Percentiles rank a stretch among this genome's conserved stretches.
phyloP scores from a whole-genome alignment of 1,140 invertebrate genomes.

The Drosophila grimshawi region DNA sequence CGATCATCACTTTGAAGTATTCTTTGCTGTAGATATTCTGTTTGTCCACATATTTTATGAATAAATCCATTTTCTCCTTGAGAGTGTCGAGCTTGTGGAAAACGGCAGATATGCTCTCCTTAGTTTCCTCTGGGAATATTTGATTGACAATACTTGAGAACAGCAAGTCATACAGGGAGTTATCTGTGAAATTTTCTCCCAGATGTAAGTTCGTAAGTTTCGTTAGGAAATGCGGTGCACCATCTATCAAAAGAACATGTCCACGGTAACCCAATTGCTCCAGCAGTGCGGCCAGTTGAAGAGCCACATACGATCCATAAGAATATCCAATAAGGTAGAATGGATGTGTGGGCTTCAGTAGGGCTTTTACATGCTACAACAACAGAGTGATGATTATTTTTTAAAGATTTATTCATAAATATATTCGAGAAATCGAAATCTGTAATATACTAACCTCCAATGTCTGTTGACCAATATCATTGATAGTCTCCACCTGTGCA shows the following conservation, averaged over 20 bases:
- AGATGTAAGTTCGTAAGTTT: conserved; percentile 83
- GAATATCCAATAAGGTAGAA: conserved; percentile 89
- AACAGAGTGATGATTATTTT: background rate
- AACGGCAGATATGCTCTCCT: conserved; percentile 85
- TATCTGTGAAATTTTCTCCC: conserved; percentile 84
- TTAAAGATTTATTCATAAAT: background rate
- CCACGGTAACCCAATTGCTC: conserved; percentile 87
- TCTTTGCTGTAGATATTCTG: conserved; percentile 85
- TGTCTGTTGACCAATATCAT: conserved; percentile 53
- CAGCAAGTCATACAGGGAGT: conserved; percentile 86
- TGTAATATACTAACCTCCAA: conserved; percentile 56
- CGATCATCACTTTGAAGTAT: conserved; percentile 85
- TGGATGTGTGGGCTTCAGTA: conserved; percentile 86
- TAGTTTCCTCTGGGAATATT: conserved; percentile 86
- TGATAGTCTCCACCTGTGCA: conserved; percentile 53
- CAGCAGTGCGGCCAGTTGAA: conserved; percentile 86
- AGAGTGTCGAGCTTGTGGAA: conserved; percentile 67
- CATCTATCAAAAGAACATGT: conserved; percentile 86
- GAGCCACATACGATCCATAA: conserved; percentile 87
- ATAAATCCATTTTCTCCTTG: conserved; percentile 64
- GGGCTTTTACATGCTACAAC: conserved; percentile 86
- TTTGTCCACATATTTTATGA: conserved; percentile 67
- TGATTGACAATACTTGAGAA: conserved; percentile 85
- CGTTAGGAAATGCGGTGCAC: conserved; percentile 86
- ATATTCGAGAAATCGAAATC: too few relatives aligned